Conservation (phyloP, 2,888 invertebrate species). For the Tachina grossa region DNA sequence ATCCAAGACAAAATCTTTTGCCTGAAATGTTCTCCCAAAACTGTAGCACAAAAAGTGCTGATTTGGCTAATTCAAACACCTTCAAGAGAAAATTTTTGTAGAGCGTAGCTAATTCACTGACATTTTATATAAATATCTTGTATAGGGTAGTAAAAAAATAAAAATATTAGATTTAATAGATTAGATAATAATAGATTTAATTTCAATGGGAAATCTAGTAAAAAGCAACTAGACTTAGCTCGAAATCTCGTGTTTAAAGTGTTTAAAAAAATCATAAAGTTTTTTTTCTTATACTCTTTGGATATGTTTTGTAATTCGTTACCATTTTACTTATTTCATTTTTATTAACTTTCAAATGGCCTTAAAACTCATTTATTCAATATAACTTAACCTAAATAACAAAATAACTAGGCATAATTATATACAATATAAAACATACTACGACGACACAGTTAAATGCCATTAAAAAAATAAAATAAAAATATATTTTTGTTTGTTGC, state of each 20-base stretch:
- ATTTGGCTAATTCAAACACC: too few relatives aligned
- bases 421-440: constrained; percentile 50
- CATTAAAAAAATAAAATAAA: constrained; percentile 10
- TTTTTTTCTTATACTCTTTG: background rate
- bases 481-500: constrained; percentile 2
- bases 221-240: too few relatives aligned
- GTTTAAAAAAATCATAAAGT: background rate
- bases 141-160: too few relatives aligned
- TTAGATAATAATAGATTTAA: too few relatives aligned
- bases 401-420: constrained; percentile 46
- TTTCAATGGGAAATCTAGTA: too few relatives aligned
- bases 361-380: constrained; percentile 79
- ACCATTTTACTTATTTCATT: background rate
- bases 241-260: background rate
- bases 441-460: constrained; percentile 29
- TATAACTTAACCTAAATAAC: constrained; percentile 78
- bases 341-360: background rate
- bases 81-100: too few relatives aligned
- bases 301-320: background rate
- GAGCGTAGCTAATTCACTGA: too few relatives aligned
- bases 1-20: too few relatives aligned
- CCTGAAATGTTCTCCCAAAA: too few relatives aligned
- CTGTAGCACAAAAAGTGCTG: too few relatives aligned
- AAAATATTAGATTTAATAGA: background rate
- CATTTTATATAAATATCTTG: too few relatives aligned